Conservation (phyloP, 2,113 vertebrate genomes). For the Dolichallabes microphthalmus region DNA sequence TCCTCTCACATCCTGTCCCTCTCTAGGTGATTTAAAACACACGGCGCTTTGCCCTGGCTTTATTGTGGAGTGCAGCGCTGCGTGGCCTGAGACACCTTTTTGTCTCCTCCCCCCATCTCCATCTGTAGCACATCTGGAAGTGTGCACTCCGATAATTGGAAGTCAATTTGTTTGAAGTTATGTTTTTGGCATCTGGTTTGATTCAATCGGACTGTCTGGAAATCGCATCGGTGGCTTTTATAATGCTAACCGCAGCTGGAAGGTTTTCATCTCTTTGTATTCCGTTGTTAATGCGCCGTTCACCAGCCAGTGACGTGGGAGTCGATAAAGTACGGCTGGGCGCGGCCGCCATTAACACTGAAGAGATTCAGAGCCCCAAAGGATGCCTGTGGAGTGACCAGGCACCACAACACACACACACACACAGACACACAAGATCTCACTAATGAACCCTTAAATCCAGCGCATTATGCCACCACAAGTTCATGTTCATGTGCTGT, state of each 20-base stretch:
- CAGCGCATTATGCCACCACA: not conserved
- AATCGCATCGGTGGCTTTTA: constrained; percentile 75
- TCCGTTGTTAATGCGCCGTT: constrained; percentile 64
- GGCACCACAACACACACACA: constrained; percentile 21
- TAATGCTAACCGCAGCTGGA: constrained; percentile 62
- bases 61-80: constrained; percentile 67
- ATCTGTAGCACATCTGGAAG: constrained; percentile 81
- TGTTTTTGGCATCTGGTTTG: constrained; percentile 77
- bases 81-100: constrained; percentile 67
- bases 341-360: constrained; percentile 66
- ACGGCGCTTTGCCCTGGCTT: constrained; percentile 64
- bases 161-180: constrained; percentile 85
- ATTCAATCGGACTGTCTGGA: constrained; percentile 76
- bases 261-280: constrained; percentile 58
- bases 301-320: constrained; percentile 61
- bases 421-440: constrained; percentile 6
- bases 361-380: constrained; percentile 49
- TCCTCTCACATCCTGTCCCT: constrained; percentile 72
- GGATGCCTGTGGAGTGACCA: constrained; percentile 52
- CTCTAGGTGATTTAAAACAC: constrained; percentile 74
- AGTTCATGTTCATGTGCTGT: not conserved
- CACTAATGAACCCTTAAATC: constrained; percentile 24
- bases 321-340: constrained; percentile 58
- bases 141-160: constrained; percentile 75
- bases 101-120: constrained; percentile 58